These are phyloP conservation scores for Acholoe squamosa DNA, from an alignment of 2,888 invertebrate species.

Conservation along the genomic window DNA sequence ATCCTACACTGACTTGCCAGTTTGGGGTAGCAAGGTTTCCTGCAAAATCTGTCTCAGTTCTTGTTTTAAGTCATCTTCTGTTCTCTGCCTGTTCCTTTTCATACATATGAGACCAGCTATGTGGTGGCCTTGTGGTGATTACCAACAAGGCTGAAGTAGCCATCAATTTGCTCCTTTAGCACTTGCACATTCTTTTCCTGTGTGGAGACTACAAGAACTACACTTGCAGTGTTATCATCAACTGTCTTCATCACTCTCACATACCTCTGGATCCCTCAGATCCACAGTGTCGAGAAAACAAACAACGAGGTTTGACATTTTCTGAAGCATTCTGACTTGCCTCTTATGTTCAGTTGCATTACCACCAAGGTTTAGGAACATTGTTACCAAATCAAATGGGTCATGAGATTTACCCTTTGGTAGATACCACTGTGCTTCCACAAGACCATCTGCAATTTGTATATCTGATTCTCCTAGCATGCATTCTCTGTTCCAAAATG, in stretches of 20 bases:
- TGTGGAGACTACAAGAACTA: neutral
- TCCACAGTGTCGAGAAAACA: neutral
- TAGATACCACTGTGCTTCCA: conserved; percentile 32
- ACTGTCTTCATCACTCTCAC: neutral
- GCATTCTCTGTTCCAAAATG: conserved; percentile 31
- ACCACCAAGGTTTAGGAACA: conserved; percentile 33
- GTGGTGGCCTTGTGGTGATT: neutral
- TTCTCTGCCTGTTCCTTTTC: neutral
- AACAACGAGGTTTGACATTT: conserved; percentile 29
- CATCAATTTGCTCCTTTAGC: neutral
- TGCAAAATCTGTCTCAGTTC: neutral
- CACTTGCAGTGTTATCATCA: neutral
- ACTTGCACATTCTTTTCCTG: neutral
- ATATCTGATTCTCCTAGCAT: neutral
- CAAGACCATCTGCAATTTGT: neutral
- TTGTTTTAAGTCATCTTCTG: conserved; percentile 20
- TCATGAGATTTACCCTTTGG: neutral
- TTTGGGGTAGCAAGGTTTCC: neutral
- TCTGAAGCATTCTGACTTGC: neutral
- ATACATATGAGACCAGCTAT: neutral
- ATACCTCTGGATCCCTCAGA: neutral
- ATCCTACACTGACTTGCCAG: neutral
- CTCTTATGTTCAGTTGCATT: neutral
- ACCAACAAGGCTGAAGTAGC: neutral
- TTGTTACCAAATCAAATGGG: neutral